Evolutionary conservation across 2,888 invertebrate species (phyloP).

Genomic region (Nemurella pictetii): DNA sequence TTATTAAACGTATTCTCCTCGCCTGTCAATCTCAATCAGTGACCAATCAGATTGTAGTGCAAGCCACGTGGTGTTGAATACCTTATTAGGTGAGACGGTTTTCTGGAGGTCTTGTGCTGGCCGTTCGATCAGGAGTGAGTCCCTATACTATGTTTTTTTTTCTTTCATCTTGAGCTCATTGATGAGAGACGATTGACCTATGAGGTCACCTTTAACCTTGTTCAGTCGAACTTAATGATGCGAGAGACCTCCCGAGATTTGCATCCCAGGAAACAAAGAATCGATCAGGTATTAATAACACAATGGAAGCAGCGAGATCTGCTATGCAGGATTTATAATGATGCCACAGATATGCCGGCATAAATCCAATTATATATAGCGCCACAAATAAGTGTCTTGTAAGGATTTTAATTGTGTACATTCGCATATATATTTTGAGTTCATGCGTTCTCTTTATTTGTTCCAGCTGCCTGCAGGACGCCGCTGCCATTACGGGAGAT

Average conservation of each 20-base stretch:
- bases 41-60: constrained; percentile 1
- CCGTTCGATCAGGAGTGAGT: background rate
- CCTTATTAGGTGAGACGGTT: constrained; percentile 2
- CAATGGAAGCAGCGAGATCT: background rate
- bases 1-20: constrained; percentile 15
- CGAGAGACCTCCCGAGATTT: constrained; percentile 13
- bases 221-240: constrained; percentile 6
- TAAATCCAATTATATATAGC: background rate
- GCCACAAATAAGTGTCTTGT: background rate
- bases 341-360: background rate
- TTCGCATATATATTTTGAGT: no score
- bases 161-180: background rate
- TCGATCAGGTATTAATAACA: background rate
- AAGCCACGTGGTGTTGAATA: constrained; percentile 24
- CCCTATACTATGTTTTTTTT: background rate
- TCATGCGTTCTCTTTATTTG: background rate
- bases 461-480: no score
- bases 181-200: constrained; percentile 24
- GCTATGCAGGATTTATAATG: background rate
- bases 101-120: background rate
- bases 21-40: constrained; percentile 28
- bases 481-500: no score
- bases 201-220: background rate
- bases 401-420: background rate
- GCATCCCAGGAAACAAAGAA: background rate